Evolutionary conservation across 2,888 invertebrate genomes (phyloP).

Genomic region (Sinotaia quadrata): DNA sequence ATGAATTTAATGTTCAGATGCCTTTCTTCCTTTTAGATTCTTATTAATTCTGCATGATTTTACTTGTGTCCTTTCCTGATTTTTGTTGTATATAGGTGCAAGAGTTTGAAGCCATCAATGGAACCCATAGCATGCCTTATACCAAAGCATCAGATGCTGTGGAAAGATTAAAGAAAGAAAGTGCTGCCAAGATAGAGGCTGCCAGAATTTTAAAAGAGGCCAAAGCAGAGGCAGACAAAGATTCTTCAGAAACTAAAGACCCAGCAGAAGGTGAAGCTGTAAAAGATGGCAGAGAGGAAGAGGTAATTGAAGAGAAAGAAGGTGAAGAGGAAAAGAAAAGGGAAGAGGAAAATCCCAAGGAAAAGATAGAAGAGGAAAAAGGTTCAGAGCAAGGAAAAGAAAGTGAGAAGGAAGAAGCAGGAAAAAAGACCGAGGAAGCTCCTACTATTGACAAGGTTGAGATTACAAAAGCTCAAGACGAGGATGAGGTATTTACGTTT

Average conservation of each 20-base stretch:
- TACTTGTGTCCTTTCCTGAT: neutral
- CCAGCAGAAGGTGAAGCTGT: conserved; percentile 30
- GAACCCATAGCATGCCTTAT: conserved; percentile 94
- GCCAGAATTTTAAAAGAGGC: conserved; percentile 32
- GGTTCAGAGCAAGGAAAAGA: too few relatives aligned
- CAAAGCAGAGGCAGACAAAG: conserved; percentile 32
- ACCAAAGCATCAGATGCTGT: conserved; percentile 58
- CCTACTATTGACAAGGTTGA: too few relatives aligned
- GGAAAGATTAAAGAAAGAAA: conserved; percentile 77
- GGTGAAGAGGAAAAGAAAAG: conserved; percentile 16
- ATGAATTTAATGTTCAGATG: neutral
- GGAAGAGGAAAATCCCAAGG: conserved; percentile 11
- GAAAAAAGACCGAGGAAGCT: too few relatives aligned
- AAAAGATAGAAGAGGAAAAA: neutral
- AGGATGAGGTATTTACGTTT: too few relatives aligned
- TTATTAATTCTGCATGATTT: neutral
- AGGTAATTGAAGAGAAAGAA: conserved; percentile 19
- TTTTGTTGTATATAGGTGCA: conserved; percentile 79
- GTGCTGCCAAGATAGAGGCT: conserved; percentile 41
- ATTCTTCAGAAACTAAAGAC: conserved; percentile 20
- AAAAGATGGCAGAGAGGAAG: conserved; percentile 46
- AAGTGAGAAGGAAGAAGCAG: too few relatives aligned
- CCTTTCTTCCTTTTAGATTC: neutral
- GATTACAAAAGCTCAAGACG: too few relatives aligned
- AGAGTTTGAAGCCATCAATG: conserved; percentile 98